A percentile compares a stretch with the other conserved stretches of the same genome.
Conservation (phyloP, 2,888 invertebrate genomes). For the Xylophagus ater region DNA sequence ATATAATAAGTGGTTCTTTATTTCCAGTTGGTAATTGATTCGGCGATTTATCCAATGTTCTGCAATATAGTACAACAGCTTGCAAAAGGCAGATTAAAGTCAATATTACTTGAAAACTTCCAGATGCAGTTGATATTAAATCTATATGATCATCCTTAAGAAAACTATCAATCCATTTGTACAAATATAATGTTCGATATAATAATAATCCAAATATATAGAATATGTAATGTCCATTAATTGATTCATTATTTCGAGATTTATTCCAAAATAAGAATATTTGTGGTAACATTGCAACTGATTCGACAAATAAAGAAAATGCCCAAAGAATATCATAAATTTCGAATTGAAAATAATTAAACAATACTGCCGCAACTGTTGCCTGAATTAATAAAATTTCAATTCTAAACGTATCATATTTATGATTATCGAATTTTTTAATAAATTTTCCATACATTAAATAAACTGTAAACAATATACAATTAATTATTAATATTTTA, state of each 20-base stretch:
- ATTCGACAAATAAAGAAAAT: constrained; percentile 97
- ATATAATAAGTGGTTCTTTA: no score
- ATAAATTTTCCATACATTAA: constrained; percentile 96
- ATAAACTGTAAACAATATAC: constrained; percentile 85
- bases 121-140: constrained; percentile 93
- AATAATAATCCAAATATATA: constrained; percentile 90
- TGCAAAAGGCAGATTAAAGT: no score
- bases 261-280: constrained; percentile 96
- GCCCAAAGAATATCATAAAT: constrained; percentile 97
- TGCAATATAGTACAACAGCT: no score
- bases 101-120: constrained; percentile 91
- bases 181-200: constrained; percentile 80
- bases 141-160: constrained; percentile 89
- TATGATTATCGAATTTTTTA: constrained; percentile 93
- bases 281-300: constrained; percentile 97
- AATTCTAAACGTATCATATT: constrained; percentile 96
- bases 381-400: constrained; percentile 89
- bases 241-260: constrained; percentile 99
- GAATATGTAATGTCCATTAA: constrained; percentile 92
- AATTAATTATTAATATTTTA: constrained; percentile 85
- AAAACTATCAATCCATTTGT: constrained; percentile 95
- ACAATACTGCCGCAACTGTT: constrained; percentile 72
- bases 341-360: constrained; percentile 90
- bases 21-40: no score
- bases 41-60: no score